Evolutionary conservation across 2,113 vertebrate species (phyloP), one percentile per base, ranked within the genome.

Genomic region (Lota lota): DNA sequence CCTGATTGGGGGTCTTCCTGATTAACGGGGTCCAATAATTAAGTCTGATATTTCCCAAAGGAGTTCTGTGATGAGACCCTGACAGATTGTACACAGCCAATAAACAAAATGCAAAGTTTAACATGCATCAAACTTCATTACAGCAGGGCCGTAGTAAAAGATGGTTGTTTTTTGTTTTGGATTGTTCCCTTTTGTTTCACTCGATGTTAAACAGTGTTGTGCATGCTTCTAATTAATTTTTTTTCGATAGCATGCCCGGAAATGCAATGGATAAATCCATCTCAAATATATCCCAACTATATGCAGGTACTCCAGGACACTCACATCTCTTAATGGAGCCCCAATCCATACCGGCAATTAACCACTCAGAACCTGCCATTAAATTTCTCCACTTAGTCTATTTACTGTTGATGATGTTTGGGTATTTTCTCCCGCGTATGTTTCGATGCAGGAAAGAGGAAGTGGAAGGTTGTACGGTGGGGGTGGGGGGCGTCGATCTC

Each of bases 251-350:
- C 85, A 76, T 73, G 76, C 76, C 81, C 74, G 82, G 83, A 89
- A 84, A 81, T 40, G 79, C 85, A 74, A 84, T 84, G 73, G 84
- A 90, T 89, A 88, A 88, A 90, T 90, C 84, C 75, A 86, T 89
- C 80, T 83, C 78, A 72, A 83, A 69, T 76, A 88, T 82, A 83
- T 85, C 85, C 84, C 83, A 87, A 87, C 84, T 83, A 78, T 85
- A 87, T 61, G 80, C 68, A 20, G 75, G 79, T 22, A 81, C 79
- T 83, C 65, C 63, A 36, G 77, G 73, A 82, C 84, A 75, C 81
- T 86, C 84, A 89, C 82, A 86, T 85, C 85, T 88, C 80, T 88
- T 89, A 90, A 89, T 89, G 89, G 87, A 89, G 82, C 82, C 75
- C 79, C 84, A 76, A 90, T 89, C 88, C 76, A 89, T 88, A 86